phyloP scores from a whole-genome alignment of 2,797 vertebrate species.

The Poecilia velifera region DNA sequence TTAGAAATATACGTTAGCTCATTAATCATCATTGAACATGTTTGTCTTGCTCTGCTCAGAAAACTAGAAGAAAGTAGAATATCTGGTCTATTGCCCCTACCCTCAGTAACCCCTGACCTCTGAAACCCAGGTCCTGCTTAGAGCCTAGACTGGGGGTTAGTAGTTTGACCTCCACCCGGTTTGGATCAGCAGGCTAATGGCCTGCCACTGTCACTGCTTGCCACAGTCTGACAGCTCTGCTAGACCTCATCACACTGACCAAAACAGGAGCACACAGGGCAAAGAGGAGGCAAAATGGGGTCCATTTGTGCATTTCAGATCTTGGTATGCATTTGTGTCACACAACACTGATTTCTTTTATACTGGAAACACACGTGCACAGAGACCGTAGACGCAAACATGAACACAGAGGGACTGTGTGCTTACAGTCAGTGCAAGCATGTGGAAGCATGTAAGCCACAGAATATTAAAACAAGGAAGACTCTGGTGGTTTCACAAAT shows the following conservation, averaged over 20 bases:
- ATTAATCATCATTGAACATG: conserved; percentile 75
- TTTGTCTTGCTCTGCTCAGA: conserved; percentile 67
- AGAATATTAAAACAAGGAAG: conserved; percentile 74
- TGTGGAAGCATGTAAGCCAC: conserved; percentile 67
- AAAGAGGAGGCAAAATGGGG: conserved; percentile 28
- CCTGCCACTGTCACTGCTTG: conserved; percentile 70
- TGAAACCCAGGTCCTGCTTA: conserved; percentile 50
- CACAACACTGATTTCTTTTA: conserved; percentile 61
- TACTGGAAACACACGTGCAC: conserved; percentile 48
- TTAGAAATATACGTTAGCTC: conserved; percentile 36
- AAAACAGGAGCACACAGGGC: conserved; percentile 30
- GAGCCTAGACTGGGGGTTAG: conserved; percentile 61
- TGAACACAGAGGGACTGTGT: conserved; percentile 65
- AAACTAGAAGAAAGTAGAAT: conserved; percentile 57
- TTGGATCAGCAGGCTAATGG: conserved; percentile 71
- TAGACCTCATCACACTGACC: conserved; percentile 53
- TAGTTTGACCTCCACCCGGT: conserved; percentile 63
- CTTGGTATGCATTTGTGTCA: conserved; percentile 44
- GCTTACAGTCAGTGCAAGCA: conserved; percentile 57
- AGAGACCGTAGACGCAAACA: conserved; percentile 41
- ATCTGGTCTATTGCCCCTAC: conserved; percentile 62
- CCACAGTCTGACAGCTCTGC: conserved; percentile 71
- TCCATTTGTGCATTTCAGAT: conserved; percentile 43
- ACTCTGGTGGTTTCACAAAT: conserved; percentile 67
- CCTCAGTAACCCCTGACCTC: conserved; percentile 60